These are phyloP conservation scores for Aptenodytes forsteri DNA, from an alignment of 2,113 vertebrate species.

Conservation along the genomic window DNA sequence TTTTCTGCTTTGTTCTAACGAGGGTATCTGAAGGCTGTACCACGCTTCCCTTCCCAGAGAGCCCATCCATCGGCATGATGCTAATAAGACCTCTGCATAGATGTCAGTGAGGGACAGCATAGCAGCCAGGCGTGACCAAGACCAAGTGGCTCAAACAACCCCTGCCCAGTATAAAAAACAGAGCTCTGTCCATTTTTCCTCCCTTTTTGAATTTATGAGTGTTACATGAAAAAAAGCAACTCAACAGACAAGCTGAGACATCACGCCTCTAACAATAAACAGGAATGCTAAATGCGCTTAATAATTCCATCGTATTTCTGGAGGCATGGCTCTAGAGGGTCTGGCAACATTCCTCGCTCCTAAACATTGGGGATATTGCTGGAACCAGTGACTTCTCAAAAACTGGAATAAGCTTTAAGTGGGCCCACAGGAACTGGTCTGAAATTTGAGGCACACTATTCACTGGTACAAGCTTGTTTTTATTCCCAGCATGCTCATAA, in stretches of 20 bases:
- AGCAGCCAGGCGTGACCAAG: background rate
- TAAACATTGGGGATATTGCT: background rate
- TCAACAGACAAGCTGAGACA: background rate
- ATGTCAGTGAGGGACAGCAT: background rate
- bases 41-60: background rate
- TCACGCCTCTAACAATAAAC: background rate
- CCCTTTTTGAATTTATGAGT: background rate
- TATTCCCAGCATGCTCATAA: background rate
- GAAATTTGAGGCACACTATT: background rate
- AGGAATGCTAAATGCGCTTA: background rate
- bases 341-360: background rate
- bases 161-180: background rate
- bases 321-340: background rate
- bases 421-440: slow-evolving; percentile 20
- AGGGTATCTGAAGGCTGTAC: background rate
- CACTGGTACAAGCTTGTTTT: background rate
- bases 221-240: background rate
- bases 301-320: background rate
- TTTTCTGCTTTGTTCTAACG: fast-evolving
- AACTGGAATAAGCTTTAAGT: slow-evolving; percentile 1
- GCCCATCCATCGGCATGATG: background rate
- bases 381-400: background rate
- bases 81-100: background rate
- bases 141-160: background rate
- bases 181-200: background rate